Evolutionary conservation across 1,140 invertebrate species (phyloP), one percentile per base, ranked within the genome.

Genomic region (Dufourea novaeangliae): DNA sequence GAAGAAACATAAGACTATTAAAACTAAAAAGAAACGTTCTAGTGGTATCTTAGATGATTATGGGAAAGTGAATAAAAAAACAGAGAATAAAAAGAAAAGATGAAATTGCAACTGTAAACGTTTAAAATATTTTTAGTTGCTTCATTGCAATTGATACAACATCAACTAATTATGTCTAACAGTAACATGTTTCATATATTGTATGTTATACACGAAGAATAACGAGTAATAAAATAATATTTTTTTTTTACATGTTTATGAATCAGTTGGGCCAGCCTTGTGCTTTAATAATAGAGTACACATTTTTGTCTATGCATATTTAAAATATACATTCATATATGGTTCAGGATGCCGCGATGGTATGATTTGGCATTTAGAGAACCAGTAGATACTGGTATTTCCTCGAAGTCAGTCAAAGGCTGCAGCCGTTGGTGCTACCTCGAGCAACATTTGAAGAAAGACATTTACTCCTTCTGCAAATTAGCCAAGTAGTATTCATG

Each of bases 371-470:
- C 86, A 83, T 80, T 79, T 70, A 66, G 61, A 79, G 75, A 85
- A 87, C 73, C 66, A 37, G 70, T n/a, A n/a, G n/a, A n/a, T 20
- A 25, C 61, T 63, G 74, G 68, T 66, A 27, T 78, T 34, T 80
- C 32, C 32, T 87, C 81, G 52, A 86, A 74, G 83, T 91, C 93
- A 95, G 89, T 95, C 95, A 86, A 95, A 95, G 82, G 95, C 95
- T 78, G 95, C 95, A 80, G 96, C 95, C 20, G 97, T 97, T 80
- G 97, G 97, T 68, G 97, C 97, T 79, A 98, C 97, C 92, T 98
- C 97, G 88, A 98, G 93, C 83, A 98, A 92, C 93, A 98, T 95
- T 94, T 98, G 97, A 87, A 97, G 94, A 93, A 98, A 98, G 81
- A 96, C 95, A 78, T 97, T 98, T 80, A 98, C 94, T 89, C 95